Percentiles rank a stretch among this genome's conserved stretches.
phyloP scores from a whole-genome alignment of 2,888 invertebrate genomes.

The Morpho helenor region DNA sequence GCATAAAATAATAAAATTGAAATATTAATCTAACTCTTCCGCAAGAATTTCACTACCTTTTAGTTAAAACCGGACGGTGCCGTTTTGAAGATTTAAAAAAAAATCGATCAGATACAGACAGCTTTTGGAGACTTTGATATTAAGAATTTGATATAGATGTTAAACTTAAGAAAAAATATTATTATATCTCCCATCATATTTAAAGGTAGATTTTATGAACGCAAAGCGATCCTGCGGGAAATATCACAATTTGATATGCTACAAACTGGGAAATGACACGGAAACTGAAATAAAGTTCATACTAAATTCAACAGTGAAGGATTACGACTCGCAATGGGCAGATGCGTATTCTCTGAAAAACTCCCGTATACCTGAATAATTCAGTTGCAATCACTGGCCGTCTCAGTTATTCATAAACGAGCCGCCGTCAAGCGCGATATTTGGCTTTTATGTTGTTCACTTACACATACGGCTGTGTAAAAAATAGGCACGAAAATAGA shows the following conservation, averaged over 20 bases:
- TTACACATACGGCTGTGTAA: not conserved
- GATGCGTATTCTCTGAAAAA: constrained; percentile 32
- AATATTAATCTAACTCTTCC: no score
- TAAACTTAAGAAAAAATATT: no score
- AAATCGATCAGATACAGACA: no score
- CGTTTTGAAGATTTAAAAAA: no score
- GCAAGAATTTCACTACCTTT: no score
- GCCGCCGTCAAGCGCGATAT: constrained; percentile 18
- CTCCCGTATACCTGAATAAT: constrained; percentile 53
- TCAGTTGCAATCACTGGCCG: constrained; percentile 69
- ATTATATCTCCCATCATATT: no score
- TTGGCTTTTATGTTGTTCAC: constrained; percentile 14
- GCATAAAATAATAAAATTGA: no score
- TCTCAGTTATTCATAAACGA: constrained; percentile 67
- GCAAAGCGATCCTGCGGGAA: no score
- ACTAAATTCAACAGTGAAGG: constrained; percentile 49
- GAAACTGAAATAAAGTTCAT: constrained; percentile 28
- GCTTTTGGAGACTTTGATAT: no score
- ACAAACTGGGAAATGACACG: not conserved
- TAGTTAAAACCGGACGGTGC: no score
- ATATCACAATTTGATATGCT: not conserved
- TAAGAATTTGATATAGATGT: no score
- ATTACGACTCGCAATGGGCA: constrained; percentile 55
- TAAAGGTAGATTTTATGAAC: no score
- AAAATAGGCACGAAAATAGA: not conserved